These are phyloP conservation scores for Zoanthus sansibaricus DNA, from an alignment of 92 coral and sea anemone species.

Conservation along the genomic window DNA sequence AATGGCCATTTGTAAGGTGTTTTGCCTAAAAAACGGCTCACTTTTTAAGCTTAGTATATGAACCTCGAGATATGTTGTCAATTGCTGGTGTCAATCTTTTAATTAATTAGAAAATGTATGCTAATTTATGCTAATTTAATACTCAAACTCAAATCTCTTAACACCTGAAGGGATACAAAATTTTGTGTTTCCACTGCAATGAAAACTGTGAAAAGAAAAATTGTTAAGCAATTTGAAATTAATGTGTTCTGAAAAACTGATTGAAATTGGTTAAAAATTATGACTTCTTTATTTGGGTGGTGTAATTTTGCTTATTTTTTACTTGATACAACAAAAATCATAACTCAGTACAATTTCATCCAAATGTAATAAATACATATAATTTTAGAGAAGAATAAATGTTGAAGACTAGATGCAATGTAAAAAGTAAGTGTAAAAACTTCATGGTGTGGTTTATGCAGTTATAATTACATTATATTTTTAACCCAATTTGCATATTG, in stretches of 20 bases:
- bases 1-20: not conserved
- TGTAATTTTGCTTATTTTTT: not conserved
- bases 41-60: conserved; percentile 46
- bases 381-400: conserved; percentile 43
- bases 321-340: not conserved
- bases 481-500: conserved; percentile 8
- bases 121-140: not conserved
- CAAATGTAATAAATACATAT: conserved; percentile 32
- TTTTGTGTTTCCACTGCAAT: not conserved
- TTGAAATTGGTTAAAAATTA: not conserved
- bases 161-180: not conserved
- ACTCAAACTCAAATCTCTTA: not conserved
- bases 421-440: not conserved
- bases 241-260: not conserved
- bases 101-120: not conserved
- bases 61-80: conserved; percentile 14
- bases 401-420: not conserved
- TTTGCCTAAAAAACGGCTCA: not conserved
- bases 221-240: not conserved
- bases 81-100: not conserved
- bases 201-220: conserved; percentile 3
- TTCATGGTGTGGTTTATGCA: conserved; percentile 3
- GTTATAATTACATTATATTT: conserved; percentile 12
- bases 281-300: not conserved
- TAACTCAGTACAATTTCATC: conserved; percentile 19